phyloP scores from a whole-genome alignment of 2,113 vertebrate species.

The Corythaeola cristata region DNA sequence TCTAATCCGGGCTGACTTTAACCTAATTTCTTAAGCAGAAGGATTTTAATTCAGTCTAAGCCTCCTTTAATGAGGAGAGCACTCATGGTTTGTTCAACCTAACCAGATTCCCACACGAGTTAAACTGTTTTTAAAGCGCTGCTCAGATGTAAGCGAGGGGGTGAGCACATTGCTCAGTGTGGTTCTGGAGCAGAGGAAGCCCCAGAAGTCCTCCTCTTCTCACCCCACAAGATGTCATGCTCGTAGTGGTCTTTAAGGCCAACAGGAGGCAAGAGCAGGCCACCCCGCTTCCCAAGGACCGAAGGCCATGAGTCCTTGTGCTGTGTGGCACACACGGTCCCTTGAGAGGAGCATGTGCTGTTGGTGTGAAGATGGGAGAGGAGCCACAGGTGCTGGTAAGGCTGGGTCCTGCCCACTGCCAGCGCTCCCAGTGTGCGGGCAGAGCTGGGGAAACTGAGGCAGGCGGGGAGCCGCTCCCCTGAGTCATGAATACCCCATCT shows the following conservation, averaged over 20 bases:
- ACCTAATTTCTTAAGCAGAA: not conserved
- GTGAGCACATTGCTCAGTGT: not conserved
- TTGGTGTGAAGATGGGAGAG: not conserved
- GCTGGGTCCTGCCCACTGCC: not conserved
- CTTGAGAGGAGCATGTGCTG: not conserved
- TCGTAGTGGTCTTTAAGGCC: not conserved
- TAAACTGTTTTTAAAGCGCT: not conserved
- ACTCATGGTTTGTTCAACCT: not conserved
- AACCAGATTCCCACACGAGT: not conserved
- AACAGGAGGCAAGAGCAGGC: not conserved
- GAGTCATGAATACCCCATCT: not conserved
- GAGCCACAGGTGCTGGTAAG: not conserved
- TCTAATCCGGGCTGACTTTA: constrained; percentile 20
- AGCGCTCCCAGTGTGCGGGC: not conserved
- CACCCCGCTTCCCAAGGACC: not conserved
- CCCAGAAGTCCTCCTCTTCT: not conserved
- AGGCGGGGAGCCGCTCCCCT: not conserved
- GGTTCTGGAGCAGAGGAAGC: not conserved
- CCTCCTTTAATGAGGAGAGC: not conserved
- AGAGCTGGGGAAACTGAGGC: not conserved
- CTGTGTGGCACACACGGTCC: not conserved
- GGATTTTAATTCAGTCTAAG: constrained; percentile 11
- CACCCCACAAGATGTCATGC: rapidly evolving
- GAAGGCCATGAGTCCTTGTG: not conserved
- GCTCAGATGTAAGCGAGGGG: not conserved